Conservation (phyloP, 2,888 invertebrate genomes). For the Liopterus haemorrhoidalis region DNA sequence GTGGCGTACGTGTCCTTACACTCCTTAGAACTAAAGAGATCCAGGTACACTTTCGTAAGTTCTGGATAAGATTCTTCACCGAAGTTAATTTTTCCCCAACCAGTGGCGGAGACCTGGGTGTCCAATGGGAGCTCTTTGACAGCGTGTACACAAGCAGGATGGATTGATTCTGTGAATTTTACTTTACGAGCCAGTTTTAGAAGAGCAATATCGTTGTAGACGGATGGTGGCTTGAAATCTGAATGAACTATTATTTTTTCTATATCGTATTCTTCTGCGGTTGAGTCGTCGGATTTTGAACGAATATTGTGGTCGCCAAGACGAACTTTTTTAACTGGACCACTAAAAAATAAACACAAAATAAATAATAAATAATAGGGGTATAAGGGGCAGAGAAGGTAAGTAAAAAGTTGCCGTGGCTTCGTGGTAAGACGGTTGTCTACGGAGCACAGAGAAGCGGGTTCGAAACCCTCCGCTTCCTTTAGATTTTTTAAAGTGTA, state of each 20-base stretch:
- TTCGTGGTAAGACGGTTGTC: too few species aligned
- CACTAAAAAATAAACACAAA: constrained; percentile 38
- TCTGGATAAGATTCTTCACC: constrained; percentile 40
- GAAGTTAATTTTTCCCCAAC: constrained; percentile 54
- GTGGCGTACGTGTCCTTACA: constrained; percentile 39
- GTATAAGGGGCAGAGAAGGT: too few species aligned
- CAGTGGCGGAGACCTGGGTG: constrained; percentile 53
- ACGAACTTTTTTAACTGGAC: constrained; percentile 49
- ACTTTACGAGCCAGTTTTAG: constrained; percentile 47
- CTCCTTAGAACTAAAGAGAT: constrained; percentile 39
- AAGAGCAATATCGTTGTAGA: constrained; percentile 63
- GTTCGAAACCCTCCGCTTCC: too few species aligned
- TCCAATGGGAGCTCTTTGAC: constrained; percentile 40
- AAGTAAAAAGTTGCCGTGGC: too few species aligned
- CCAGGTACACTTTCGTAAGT: constrained; percentile 45
- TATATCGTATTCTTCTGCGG: constrained; percentile 47
- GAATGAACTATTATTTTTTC: constrained; percentile 50
- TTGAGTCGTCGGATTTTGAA: constrained; percentile 46
- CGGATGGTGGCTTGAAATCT: constrained; percentile 48
- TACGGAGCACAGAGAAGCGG: too few species aligned
- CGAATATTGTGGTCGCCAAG: constrained; percentile 55
- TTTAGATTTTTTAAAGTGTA: too few species aligned
- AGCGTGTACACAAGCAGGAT: constrained; percentile 64
- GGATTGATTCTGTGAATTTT: constrained; percentile 48
- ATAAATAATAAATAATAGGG: too few species aligned